Conservation (phyloP, 2,797 vertebrate species). For the Coregonus ussuriensis region DNA sequence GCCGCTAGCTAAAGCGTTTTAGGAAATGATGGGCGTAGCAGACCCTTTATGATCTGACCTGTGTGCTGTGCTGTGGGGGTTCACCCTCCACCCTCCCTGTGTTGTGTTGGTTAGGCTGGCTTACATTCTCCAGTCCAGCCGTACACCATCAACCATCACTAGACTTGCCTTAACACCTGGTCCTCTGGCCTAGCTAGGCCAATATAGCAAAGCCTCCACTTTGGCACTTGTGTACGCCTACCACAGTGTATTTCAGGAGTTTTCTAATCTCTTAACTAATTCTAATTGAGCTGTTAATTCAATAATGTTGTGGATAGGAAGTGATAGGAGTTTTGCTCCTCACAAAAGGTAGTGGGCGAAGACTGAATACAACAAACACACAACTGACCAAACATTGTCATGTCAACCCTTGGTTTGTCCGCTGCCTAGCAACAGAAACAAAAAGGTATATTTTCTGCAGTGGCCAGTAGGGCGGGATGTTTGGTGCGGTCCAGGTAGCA, state of each 20-base stretch:
- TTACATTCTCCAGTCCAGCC: background rate
- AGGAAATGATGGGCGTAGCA: conserved; percentile 56
- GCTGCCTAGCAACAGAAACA: background rate
- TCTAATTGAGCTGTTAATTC: background rate
- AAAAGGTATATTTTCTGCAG: conserved; percentile 14
- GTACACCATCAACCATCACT: background rate
- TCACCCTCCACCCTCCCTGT: conserved; percentile 17
- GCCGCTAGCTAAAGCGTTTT: conserved; percentile 53
- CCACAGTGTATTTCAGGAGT: conserved; percentile 17
- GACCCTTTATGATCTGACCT: conserved; percentile 40
- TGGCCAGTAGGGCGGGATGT: conserved; percentile 26
- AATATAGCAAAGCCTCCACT: conserved; percentile 36
- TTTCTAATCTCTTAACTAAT: background rate
- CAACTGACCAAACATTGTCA: conserved; percentile 4
- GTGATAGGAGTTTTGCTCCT: background rate
- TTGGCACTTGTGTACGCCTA: conserved; percentile 7
- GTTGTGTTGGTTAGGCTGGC: background rate
- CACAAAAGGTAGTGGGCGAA: background rate
- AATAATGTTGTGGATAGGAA: background rate
- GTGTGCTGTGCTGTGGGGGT: conserved; percentile 29
- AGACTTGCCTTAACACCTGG: conserved; percentile 22
- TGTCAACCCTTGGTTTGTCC: conserved; percentile 16
- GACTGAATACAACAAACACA: background rate
- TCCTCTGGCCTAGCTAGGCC: conserved; percentile 22
- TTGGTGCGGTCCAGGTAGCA: conserved; percentile 29